phyloP scores from a whole-genome alignment of 2,888 invertebrate genomes.

The Dynastes hyllus region DNA sequence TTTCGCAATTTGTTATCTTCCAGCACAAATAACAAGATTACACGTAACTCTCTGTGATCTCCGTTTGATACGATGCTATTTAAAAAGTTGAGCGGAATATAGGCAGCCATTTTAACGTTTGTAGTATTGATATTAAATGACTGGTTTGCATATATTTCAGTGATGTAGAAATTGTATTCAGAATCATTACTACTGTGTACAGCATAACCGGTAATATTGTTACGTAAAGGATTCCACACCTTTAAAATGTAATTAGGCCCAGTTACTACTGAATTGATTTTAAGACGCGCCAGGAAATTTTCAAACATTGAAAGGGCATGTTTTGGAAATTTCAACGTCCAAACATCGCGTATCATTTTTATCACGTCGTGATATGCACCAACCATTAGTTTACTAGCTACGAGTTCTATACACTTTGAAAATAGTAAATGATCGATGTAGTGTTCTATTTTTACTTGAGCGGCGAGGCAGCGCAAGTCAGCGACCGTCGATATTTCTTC shows the following conservation, averaged over 20 bases:
- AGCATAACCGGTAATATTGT: not conserved
- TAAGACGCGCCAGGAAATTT: not conserved
- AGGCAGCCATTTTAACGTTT: not conserved
- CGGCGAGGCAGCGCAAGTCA: not conserved
- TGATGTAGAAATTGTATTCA: not conserved
- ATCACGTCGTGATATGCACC: not conserved
- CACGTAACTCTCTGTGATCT: not conserved
- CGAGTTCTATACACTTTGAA: conserved; percentile 2
- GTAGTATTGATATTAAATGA: not conserved
- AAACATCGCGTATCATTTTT: not conserved
- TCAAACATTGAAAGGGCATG: not conserved
- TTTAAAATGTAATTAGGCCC: not conserved
- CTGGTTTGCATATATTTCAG: not conserved
- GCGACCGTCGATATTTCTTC: not conserved
- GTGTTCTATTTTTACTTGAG: conserved; percentile 2
- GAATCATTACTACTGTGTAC: not conserved
- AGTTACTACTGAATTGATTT: not conserved
- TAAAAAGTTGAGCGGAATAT: conserved; percentile 1
- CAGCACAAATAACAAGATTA: not conserved
- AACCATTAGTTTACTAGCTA: not conserved
- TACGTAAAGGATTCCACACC: conserved; percentile 12
- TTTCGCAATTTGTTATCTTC: not conserved
- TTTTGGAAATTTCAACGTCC: not conserved
- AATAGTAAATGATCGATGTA: not conserved
- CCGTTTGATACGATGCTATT: too few species aligned